Evolutionary conservation across 37 sponge, comb jelly and placozoan species (phyloP).

Genomic region (Chondrilla cf. caribensis): DNA sequence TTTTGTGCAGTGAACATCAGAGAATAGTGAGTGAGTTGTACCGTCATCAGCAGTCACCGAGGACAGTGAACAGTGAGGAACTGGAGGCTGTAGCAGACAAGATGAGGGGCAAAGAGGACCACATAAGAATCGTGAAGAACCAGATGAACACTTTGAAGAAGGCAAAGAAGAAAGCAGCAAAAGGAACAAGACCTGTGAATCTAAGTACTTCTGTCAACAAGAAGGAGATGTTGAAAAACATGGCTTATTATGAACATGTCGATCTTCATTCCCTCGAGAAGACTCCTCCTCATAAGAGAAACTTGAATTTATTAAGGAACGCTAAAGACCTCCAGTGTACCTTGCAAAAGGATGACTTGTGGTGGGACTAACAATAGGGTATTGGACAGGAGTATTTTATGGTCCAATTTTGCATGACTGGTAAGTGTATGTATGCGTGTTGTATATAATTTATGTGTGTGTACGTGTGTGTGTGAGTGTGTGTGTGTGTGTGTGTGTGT

Average conservation of each 20-base stretch:
- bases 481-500: neutral
- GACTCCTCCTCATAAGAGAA: neutral
- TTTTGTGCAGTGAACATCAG: constrained; percentile 44
- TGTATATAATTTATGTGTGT: neutral
- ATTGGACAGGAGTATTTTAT: no score
- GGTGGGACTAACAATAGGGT: constrained; percentile 37
- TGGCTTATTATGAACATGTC: constrained; percentile 7
- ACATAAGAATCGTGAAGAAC: constrained; percentile 41
- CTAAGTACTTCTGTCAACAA: neutral
- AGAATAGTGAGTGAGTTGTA: constrained; percentile 33
- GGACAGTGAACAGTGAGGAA: neutral
- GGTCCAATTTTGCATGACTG: neutral
- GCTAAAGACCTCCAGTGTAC: constrained; percentile 51
- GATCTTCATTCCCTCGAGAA: neutral
- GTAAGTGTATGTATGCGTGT: no score
- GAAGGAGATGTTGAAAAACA: neutral
- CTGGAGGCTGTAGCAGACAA: constrained; percentile 32
- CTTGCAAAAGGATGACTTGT: constrained; percentile 54
- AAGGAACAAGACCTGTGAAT: constrained; percentile 5
- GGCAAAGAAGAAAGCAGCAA: neutral
- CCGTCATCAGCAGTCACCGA: neutral
- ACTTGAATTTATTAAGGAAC: constrained; percentile 36
- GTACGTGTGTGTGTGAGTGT: neutral
- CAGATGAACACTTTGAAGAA: neutral
- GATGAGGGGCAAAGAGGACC: constrained; percentile 51